Evolutionary conservation across 1,140 invertebrate genomes (phyloP).

Genomic region (Pseudomyrmex cubaensis): DNA sequence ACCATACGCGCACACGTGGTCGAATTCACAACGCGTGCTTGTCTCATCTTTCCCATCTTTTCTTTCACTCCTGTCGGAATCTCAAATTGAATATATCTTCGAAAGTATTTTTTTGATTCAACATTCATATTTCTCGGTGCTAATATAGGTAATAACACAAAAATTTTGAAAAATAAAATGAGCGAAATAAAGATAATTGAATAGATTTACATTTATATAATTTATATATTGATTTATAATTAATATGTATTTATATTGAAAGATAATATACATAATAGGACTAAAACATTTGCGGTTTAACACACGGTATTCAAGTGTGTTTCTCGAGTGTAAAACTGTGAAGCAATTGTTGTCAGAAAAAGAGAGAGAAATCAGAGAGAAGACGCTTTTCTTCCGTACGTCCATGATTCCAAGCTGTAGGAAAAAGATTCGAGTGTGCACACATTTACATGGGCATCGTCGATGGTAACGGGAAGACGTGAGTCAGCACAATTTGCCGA

Average conservation of each 20-base stretch:
- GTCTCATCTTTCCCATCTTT: constrained; percentile 14
- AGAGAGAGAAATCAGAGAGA: not conserved
- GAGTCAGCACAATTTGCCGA: constrained; percentile 74
- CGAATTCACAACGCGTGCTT: constrained; percentile 64
- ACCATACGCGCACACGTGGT: constrained; percentile 66
- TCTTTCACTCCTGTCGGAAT: not conserved
- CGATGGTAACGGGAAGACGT: constrained; percentile 72
- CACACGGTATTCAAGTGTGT: too few species aligned
- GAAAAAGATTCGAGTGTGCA: constrained; percentile 32
- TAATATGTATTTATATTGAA: too few species aligned
- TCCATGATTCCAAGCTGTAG: constrained; percentile 7
- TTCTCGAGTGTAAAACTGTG: too few species aligned
- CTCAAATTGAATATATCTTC: not conserved
- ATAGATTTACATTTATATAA: too few species aligned
- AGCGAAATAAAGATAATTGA: not conserved
- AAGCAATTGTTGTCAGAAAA: too few species aligned
- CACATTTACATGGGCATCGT: constrained; percentile 56
- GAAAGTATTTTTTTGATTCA: not conserved
- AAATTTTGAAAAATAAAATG: not conserved
- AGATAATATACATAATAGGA: too few species aligned
- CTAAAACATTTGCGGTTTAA: too few species aligned
- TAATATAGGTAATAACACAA: not conserved
- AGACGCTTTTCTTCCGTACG: not conserved
- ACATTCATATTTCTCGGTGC: not conserved
- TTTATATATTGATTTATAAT: too few species aligned